phyloP scores from a whole-genome alignment of 2,797 vertebrate species.

The Sebastes matsubarae region DNA sequence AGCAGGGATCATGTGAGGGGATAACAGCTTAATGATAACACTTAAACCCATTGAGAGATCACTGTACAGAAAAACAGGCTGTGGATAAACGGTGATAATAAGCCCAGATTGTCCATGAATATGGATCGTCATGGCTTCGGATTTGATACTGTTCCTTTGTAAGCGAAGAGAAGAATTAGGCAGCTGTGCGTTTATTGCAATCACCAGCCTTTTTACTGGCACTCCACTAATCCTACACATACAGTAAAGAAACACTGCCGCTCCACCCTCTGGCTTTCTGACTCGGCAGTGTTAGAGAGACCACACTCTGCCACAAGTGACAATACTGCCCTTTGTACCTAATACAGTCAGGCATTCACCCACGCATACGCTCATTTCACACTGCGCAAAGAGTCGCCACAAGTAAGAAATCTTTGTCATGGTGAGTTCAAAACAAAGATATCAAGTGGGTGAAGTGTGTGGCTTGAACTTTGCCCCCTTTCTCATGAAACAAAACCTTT shows the following conservation, averaged over 20 bases:
- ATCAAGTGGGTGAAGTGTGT: conserved; percentile 27
- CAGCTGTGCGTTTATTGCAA: conserved; percentile 58
- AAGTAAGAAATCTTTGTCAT: conserved; percentile 33
- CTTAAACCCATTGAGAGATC: conserved; percentile 68
- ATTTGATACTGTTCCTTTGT: conserved; percentile 67
- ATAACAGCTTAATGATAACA: conserved; percentile 80
- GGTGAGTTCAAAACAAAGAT: conserved; percentile 19
- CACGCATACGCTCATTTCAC: conserved; percentile 17
- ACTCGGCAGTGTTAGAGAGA: conserved; percentile 12
- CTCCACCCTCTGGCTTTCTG: conserved; percentile 48
- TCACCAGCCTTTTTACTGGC: conserved; percentile 14
- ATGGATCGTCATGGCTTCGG: conserved; percentile 65
- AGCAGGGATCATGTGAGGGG: conserved; percentile 68
- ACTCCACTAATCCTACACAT: conserved; percentile 22
- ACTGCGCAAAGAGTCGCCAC: conserved; percentile 21
- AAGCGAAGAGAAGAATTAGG: conserved; percentile 36
- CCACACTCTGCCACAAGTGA: conserved; percentile 18
- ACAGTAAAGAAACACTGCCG: conserved; percentile 48
- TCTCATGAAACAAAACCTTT: conserved; percentile 7
- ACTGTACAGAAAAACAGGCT: conserved; percentile 47
- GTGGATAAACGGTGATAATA: conserved; percentile 68
- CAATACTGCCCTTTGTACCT: conserved; percentile 55
- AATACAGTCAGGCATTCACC: conserved; percentile 49
- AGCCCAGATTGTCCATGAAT: conserved; percentile 73
- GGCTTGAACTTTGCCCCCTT: conserved; percentile 34